phyloP scores from a whole-genome alignment of 2,888 invertebrate genomes.

The Hirtodrosophila cameraria region DNA sequence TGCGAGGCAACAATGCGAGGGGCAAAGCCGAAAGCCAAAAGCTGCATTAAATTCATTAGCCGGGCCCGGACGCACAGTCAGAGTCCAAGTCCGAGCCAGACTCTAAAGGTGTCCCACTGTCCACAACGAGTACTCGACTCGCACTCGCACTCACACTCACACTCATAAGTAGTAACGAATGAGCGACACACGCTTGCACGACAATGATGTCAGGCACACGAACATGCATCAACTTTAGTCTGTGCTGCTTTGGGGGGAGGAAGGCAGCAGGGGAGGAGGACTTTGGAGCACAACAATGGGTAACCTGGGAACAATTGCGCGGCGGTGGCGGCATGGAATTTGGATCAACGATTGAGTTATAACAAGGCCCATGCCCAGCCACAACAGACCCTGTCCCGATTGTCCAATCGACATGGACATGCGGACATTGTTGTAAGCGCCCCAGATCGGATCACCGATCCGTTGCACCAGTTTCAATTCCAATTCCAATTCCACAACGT shows the following conservation, averaged over 20 bases:
- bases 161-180: slow-evolving; percentile 44
- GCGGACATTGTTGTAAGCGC: slow-evolving; percentile 54
- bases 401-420: slow-evolving; percentile 50
- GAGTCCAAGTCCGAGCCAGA: slow-evolving; percentile 12
- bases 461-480: slow-evolving; percentile 31
- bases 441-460: slow-evolving; percentile 30
- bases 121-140: slow-evolving; percentile 51
- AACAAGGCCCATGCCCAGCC: slow-evolving; percentile 38
- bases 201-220: slow-evolving; percentile 76
- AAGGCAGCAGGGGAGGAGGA: background rate
- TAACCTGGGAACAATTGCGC: slow-evolving; percentile 74
- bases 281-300: slow-evolving; percentile 70
- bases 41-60: slow-evolving; percentile 79
- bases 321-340: slow-evolving; percentile 70
- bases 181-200: slow-evolving; percentile 77
- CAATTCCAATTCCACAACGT: slow-evolving; percentile 22
- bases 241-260: slow-evolving; percentile 15
- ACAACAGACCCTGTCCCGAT: slow-evolving; percentile 12
- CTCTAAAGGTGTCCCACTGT: slow-evolving; percentile 55
- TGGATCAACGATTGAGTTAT: slow-evolving; percentile 80
- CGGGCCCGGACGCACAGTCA: slow-evolving; percentile 29
- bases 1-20: slow-evolving; percentile 69
- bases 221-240: slow-evolving; percentile 51
- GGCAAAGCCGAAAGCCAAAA: slow-evolving; percentile 55
- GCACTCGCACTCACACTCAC: slow-evolving; percentile 16